A percentile compares a stretch with the other conserved stretches of the same genome.
These are phyloP conservation scores for Leiothrix lutea DNA, from an alignment of 2,113 vertebrate species.

Conservation along the genomic window DNA sequence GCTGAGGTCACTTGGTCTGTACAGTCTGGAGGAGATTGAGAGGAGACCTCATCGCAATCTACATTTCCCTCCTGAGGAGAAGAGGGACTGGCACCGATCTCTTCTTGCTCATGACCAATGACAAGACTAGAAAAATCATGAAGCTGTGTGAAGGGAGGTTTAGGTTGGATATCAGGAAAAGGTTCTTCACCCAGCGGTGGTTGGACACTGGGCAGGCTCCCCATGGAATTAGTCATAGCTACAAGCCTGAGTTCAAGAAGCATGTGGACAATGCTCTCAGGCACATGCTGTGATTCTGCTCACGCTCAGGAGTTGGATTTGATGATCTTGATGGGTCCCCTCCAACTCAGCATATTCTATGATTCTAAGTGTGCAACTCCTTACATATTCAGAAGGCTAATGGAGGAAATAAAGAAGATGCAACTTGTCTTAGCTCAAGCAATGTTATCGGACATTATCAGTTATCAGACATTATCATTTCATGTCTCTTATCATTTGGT, in stretches of 20 bases:
- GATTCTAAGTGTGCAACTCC: background rate
- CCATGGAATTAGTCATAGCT: background rate
- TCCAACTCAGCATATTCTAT: background rate
- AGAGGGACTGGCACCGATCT: background rate
- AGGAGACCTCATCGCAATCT: accelerated
- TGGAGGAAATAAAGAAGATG: background rate
- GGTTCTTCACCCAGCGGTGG: background rate
- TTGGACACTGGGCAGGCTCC: background rate
- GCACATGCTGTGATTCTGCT: background rate
- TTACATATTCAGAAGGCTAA: background rate
- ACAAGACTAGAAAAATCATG: background rate
- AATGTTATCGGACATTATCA: background rate
- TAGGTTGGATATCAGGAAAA: background rate
- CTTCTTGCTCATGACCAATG: background rate
- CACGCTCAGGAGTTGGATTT: background rate
- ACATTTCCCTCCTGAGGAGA: background rate
- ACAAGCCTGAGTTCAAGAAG: background rate
- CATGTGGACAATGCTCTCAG: background rate
- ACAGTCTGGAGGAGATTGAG: background rate
- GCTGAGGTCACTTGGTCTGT: background rate
- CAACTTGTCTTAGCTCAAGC: accelerated
- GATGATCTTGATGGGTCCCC: background rate
- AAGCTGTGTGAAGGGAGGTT: background rate
- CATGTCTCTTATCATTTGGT: background rate
- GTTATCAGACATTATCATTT: background rate